Evolutionary conservation across 2,113 vertebrate genomes (phyloP), one percentile per base, ranked within the genome.

Genomic region (Bufo gargarizans): DNA sequence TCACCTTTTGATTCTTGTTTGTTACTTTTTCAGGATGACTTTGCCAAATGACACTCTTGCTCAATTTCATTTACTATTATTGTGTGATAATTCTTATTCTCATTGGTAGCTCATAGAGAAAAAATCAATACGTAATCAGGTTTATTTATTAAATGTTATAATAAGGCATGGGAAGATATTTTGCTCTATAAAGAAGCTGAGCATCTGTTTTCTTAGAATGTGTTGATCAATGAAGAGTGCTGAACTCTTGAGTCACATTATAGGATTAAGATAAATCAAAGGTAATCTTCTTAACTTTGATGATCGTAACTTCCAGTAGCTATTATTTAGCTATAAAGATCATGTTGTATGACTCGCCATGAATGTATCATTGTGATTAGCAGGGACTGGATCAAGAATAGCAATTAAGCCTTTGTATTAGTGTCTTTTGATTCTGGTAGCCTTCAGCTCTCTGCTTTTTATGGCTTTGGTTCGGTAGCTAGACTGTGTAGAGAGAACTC

Each of bases 251-350:
- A 87, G 77, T 58, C 55, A 45, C 86, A 87, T 87, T 87, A 87
- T 69, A 80, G 61, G 77, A 87, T 87, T 87, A 69, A 80, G 86
- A 87, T 87, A 80, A 87, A 71, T 87, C 61, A 80, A 50, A 45
- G 22, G 17, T 80, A 80, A 71, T 43, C 77, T 55, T 87, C 77
- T 80, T 87, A 67, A 4, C 8, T 67, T 77, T 58, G 50, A 13
- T 80, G 22, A 43, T 87, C 14, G 50, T 67, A 58, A 53, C 61
- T 80, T 80, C 19, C 49, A 58, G 45, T 86, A 50, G 58, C 86
- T 69, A 71, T 80, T 80, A 87, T 67, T 71, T 87, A 86, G 56
- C 59, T 43, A 53, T 86, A 86, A 86, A 50, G 45, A 65, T n/a
- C 76, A 33, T 61, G 61, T 49, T 58, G 33, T 74, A 85, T 20